Conservation (phyloP, 35 echinoderm and acorn worm species). For the Lytechinus pictus region DNA sequence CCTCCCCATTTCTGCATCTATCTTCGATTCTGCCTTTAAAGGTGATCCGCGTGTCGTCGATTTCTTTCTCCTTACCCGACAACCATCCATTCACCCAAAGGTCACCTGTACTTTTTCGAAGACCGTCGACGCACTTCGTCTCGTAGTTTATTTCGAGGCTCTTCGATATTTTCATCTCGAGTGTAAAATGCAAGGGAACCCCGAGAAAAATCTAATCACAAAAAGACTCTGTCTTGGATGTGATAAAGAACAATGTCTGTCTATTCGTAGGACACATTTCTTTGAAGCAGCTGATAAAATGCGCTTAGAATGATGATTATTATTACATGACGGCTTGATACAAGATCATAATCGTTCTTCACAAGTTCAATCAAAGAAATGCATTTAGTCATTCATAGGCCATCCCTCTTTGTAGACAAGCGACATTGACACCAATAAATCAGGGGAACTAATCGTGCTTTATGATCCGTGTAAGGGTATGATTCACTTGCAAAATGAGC, state of each 20-base stretch:
- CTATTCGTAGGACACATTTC: too few species aligned
- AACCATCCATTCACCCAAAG: neutral
- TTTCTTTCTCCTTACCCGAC: neutral
- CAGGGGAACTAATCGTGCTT: neutral
- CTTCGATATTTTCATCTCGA: neutral
- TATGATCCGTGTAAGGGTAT: conserved; percentile 24
- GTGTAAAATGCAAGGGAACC: neutral
- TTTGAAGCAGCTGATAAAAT: too few species aligned
- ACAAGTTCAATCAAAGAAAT: conserved; percentile 5
- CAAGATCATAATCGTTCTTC: neutral
- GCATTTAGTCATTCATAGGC: neutral
- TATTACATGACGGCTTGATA: neutral
- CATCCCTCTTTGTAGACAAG: neutral
- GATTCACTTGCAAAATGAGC: neutral
- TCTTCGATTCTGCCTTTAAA: neutral
- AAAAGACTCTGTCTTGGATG: too few species aligned
- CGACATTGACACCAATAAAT: conserved; percentile 20
- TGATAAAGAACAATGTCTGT: too few species aligned
- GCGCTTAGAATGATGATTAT: neutral
- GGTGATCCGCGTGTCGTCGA: conserved; percentile 15
- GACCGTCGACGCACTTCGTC: neutral
- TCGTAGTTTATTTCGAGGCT: neutral
- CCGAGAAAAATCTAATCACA: neutral
- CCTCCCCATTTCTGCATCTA: neutral
- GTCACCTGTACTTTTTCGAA: conserved; percentile 35